phyloP scores from a whole-genome alignment of 2,113 vertebrate species.

The Gorilla gorilla region DNA sequence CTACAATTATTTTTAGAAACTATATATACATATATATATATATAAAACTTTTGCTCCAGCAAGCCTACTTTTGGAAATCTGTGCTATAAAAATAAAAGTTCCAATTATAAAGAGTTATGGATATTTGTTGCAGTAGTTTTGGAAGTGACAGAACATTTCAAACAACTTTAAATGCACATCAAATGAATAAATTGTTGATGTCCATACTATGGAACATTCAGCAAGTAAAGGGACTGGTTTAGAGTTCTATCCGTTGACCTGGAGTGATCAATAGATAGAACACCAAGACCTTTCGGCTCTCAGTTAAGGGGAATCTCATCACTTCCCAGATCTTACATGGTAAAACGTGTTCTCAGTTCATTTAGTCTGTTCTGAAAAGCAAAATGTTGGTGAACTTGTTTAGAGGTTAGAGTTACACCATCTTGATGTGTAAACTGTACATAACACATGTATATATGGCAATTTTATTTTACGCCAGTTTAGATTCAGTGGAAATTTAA shows the following conservation, averaged over 20 bases:
- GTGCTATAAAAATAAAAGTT: conserved; percentile 28
- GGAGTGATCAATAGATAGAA: not conserved
- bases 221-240: not conserved
- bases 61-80: not conserved
- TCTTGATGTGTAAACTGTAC: not conserved
- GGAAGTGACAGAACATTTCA: not conserved
- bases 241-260: not conserved
- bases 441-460: not conserved
- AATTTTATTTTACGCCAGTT: not conserved
- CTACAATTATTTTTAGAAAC: not conserved
- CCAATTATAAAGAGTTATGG: not conserved
- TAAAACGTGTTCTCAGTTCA: conserved; percentile 79
- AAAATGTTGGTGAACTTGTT: not conserved
- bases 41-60: not conserved
- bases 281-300: conserved; percentile 90
- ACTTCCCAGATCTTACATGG: conserved; percentile 89
- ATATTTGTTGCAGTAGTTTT: not conserved
- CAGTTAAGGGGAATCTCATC: conserved; percentile 90
- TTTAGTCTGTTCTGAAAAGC: not conserved
- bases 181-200: not conserved
- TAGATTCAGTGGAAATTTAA: not conserved
- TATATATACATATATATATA: not conserved
- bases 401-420: not conserved
- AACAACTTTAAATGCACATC: not conserved
- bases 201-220: not conserved